A percentile compares a stretch with the other conserved stretches of the same genome.
phyloP scores from a whole-genome alignment of 2,113 vertebrate genomes.

The Bos javanicus region DNA sequence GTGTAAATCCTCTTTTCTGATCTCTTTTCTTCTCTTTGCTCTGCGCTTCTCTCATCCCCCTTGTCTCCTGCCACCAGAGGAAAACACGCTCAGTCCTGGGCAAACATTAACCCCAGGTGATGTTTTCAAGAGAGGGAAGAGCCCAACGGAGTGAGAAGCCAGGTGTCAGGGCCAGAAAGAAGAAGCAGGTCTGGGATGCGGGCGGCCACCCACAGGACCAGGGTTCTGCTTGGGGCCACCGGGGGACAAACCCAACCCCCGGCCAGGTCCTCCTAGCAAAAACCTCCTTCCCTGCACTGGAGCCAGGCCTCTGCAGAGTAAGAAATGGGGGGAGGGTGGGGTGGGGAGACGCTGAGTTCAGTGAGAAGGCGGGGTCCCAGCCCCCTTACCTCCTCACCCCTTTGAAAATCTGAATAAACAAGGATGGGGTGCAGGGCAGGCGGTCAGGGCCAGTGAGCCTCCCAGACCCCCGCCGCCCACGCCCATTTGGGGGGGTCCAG shows the following conservation, averaged over 20 bases:
- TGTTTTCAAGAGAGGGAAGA: constrained; percentile 30
- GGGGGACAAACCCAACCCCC: neutral
- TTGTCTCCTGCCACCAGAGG: neutral
- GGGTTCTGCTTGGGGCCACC: fast-evolving
- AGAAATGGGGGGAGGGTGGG: neutral
- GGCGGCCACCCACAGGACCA: fast-evolving
- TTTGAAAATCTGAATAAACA: neutral
- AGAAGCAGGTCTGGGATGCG: neutral
- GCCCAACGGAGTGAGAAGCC: neutral
- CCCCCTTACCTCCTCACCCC: neutral
- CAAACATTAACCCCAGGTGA: constrained; percentile 60
- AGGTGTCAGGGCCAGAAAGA: neutral
- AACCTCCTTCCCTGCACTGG: neutral
- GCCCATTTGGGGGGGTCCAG: too few species aligned
- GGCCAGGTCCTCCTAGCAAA: fast-evolving
- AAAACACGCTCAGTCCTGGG: constrained; percentile 19
- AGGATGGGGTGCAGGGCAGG: fast-evolving
- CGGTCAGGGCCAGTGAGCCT: fast-evolving
- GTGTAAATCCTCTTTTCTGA: neutral
- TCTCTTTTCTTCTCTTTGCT: neutral
- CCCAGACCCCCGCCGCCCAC: fast-evolving
- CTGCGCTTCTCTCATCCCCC: neutral
- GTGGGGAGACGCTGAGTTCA: neutral
- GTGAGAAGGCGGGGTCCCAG: too few species aligned
- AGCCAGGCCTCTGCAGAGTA: neutral